These are phyloP conservation scores for Cranoglanis bouderius DNA, from an alignment of 2,113 vertebrate genomes.

Conservation along the genomic window DNA sequence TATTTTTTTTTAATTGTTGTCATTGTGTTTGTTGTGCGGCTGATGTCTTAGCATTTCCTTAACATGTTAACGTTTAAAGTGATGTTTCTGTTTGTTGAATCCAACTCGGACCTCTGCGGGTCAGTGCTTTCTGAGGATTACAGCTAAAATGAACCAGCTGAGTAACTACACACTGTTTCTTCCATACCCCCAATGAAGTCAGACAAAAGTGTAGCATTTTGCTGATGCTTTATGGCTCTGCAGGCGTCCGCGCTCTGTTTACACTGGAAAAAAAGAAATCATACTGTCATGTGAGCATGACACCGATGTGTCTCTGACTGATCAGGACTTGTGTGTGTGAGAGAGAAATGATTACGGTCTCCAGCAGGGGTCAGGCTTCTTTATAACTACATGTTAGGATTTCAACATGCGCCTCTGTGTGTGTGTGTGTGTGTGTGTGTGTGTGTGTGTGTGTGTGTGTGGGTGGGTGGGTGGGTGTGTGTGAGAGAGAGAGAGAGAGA, in stretches of 20 bases:
- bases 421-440: slow-evolving; percentile 14
- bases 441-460: neutral
- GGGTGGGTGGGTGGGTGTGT: neutral
- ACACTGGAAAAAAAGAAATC: neutral
- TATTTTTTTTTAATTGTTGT: too few species aligned
- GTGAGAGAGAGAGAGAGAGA: neutral
- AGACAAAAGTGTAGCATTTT: neutral
- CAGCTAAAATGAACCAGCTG: slow-evolving; percentile 68
- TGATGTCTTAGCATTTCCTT: slow-evolving; percentile 64
- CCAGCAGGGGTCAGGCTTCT: slow-evolving; percentile 43
- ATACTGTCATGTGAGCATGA: neutral
- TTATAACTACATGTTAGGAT: slow-evolving; percentile 60
- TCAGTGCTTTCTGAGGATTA: slow-evolving; percentile 67
- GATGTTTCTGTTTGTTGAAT: neutral
- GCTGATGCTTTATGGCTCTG: neutral
- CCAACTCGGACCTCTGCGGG: slow-evolving; percentile 14
- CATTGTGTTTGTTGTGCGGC: neutral
- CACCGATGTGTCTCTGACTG: neutral
- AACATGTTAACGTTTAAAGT: too few species aligned
- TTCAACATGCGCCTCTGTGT: slow-evolving; percentile 27
- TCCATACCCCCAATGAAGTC: neutral
- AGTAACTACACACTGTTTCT: slow-evolving; percentile 32
- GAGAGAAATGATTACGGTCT: neutral
- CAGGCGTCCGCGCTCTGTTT: neutral
- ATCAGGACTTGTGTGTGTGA: neutral